A percentile compares a stretch with the other conserved stretches of the same genome.
phyloP scores from a whole-genome alignment of 1,140 invertebrate species.

The Eupristina koningsbergeri region DNA sequence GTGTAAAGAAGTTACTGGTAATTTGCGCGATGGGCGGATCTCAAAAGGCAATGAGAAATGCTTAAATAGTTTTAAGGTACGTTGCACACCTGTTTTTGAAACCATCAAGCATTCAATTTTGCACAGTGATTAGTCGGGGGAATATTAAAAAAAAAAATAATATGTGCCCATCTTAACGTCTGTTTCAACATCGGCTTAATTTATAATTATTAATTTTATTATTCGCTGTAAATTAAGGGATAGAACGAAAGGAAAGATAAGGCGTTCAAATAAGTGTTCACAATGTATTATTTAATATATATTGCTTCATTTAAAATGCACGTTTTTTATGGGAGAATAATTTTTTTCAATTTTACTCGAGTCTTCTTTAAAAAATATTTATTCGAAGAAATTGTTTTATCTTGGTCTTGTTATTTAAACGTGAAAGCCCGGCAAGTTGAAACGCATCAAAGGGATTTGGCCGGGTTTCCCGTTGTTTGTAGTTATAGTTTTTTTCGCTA shows the following conservation, averaged over 20 bases:
- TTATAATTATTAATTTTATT: slow-evolving; percentile 26
- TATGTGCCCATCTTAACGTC: background rate
- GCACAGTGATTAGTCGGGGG: slow-evolving; percentile 24
- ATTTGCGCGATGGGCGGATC: slow-evolving; percentile 58
- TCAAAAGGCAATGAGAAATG: slow-evolving; percentile 52
- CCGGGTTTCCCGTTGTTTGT: background rate
- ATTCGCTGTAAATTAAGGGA: background rate
- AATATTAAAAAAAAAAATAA: slow-evolving; percentile 46
- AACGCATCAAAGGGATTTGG: background rate
- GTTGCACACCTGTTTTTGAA: slow-evolving; percentile 31
- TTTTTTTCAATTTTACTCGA: too few relatives aligned
- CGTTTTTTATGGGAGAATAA: too few relatives aligned
- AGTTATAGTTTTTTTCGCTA: background rate
- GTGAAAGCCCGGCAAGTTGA: background rate
- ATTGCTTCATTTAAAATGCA: background rate
- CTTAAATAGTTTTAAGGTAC: slow-evolving; percentile 52
- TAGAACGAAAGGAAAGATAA: background rate
- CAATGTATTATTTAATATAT: background rate
- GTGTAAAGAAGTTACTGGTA: slow-evolving; percentile 49
- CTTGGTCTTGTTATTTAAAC: background rate
- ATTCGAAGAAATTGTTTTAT: background rate
- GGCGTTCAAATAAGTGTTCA: background rate
- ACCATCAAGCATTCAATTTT: slow-evolving; percentile 46
- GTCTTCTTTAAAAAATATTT: too few relatives aligned
- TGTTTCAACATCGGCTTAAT: slow-evolving; percentile 16